Evolutionary conservation across 2,888 invertebrate genomes (phyloP), one percentile per base, ranked within the genome.

Genomic region (Anodontia alba): DNA sequence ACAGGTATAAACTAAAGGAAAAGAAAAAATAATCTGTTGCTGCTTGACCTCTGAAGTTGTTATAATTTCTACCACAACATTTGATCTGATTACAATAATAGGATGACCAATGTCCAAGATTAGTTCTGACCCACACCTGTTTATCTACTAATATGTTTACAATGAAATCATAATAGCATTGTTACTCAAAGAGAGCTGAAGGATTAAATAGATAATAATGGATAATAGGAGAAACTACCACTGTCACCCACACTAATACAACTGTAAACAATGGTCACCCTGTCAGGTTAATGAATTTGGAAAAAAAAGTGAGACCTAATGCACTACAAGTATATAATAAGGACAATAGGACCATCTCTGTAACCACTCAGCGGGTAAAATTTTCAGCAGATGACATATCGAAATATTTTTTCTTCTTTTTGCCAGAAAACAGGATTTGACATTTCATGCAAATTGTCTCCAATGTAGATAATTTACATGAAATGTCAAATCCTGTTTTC

Each of bases 21-120:
- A 54, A 10, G 54, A 29, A n/a, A 54, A 54, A 12, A 23, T 29
- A 54, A 29, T 54, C 54, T 54, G 5, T 38, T 10, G 1, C 54
- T 54, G n/a, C 54, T 54, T 54, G n/a, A 54, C 54, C 15, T 54
- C 5, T 15, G 23, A 54, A 12, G 23, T n/a, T 54, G 54, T n/a
- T 7, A n/a, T 54, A 62, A 62, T 62, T 62, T 33, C 62, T 33
- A 62, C 15, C 26, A 62, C 31, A 62, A 62, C 62, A 29, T 33
- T 57, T 62, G 62, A 62, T 62, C 62, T 29, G 62, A 62, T 62
- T 62, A 62, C 20, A n/a, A 62, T 62, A 62, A 62, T 62, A 62
- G 62, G 62, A 62, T 62, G 62, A 62, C 62, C 62, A 62, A 62
- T 62, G 62, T 62, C 62, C 62, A 62, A 62, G 33, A 62, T 62